Percentiles rank a stretch among this genome's conserved stretches.
phyloP scores from a whole-genome alignment of 2,797 vertebrate genomes.

The Poecilia gillii region DNA sequence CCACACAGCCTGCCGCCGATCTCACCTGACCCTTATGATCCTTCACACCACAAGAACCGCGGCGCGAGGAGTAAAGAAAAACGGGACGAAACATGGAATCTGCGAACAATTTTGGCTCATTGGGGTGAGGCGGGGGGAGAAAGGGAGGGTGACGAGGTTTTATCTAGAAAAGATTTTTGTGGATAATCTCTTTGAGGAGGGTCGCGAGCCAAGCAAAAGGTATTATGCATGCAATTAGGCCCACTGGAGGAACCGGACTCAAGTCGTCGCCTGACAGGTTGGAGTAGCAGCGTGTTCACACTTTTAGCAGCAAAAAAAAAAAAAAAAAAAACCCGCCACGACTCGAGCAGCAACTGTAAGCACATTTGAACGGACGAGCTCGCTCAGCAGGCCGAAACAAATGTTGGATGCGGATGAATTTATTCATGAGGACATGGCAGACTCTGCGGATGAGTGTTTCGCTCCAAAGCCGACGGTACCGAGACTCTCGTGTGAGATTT shows the following conservation, averaged over 20 bases:
- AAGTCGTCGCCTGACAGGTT: slow-evolving; percentile 1
- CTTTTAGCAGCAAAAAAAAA: not conserved
- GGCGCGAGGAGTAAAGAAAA: slow-evolving; percentile 7
- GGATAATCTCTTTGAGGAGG: slow-evolving; percentile 1
- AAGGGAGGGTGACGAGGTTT: slow-evolving; percentile 26
- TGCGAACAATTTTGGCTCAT: slow-evolving; percentile 6
- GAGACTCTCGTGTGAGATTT: slow-evolving; percentile 37
- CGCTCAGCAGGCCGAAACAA: slow-evolving; percentile 26
- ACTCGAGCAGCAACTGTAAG: slow-evolving; percentile 39
- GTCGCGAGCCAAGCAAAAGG: slow-evolving; percentile 49
- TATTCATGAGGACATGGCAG: slow-evolving; percentile 24
- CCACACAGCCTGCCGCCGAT: slow-evolving; percentile 45
- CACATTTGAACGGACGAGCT: slow-evolving; percentile 33
- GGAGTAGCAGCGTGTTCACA: not conserved
- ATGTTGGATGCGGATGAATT: slow-evolving; percentile 17
- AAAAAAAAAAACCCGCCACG: not conserved
- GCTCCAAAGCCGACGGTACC: slow-evolving; percentile 27
- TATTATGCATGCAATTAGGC: slow-evolving; percentile 72
- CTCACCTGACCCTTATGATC: slow-evolving; percentile 45
- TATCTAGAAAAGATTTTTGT: slow-evolving; percentile 38
- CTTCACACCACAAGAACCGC: slow-evolving; percentile 32
- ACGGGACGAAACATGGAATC: slow-evolving; percentile 4
- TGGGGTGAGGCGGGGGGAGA: not conserved
- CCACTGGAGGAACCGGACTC: slow-evolving; percentile 51
- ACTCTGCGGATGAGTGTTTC: slow-evolving; percentile 33